Evolutionary conservation across 2,113 vertebrate genomes (phyloP).

Genomic region (Pontoporia blainvillei): DNA sequence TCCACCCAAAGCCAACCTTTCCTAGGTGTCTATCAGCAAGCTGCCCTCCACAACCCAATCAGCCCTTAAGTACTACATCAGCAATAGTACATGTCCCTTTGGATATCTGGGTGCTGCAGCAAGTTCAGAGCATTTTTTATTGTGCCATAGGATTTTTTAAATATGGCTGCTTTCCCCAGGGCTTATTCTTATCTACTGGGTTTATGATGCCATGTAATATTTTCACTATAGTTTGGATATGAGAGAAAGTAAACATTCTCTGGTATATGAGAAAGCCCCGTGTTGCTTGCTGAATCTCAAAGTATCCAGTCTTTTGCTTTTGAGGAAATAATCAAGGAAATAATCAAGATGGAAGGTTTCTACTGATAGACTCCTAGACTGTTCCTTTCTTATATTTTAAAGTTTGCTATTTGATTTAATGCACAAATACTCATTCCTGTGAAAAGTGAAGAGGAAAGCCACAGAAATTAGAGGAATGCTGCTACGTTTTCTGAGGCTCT

Average conservation of each 20-base stretch:
- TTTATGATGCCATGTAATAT: not conserved
- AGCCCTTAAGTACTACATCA: not conserved
- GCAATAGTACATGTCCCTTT: not conserved
- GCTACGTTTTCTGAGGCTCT: not conserved
- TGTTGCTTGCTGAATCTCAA: not conserved
- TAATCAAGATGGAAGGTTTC: not conserved
- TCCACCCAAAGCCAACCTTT: not conserved
- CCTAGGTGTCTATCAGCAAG: not conserved
- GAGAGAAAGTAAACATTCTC: not conserved
- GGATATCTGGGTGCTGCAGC: not conserved
- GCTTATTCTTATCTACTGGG: not conserved
- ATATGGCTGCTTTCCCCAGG: not conserved
- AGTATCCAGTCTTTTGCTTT: not conserved
- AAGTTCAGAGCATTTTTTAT: not conserved
- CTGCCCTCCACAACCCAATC: rapidly evolving
- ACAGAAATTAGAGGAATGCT: not conserved
- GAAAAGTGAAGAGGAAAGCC: not conserved
- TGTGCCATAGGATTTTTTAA: not conserved
- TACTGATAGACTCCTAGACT: not conserved
- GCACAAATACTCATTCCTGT: not conserved
- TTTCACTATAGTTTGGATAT: not conserved
- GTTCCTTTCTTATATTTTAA: not conserved
- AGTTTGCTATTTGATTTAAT: not conserved
- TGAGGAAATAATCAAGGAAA: not conserved
- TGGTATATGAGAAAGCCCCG: not conserved